These are phyloP conservation scores for Acipenser transmontanus DNA, from an alignment of 2,797 vertebrate species.

Conservation along the genomic window DNA sequence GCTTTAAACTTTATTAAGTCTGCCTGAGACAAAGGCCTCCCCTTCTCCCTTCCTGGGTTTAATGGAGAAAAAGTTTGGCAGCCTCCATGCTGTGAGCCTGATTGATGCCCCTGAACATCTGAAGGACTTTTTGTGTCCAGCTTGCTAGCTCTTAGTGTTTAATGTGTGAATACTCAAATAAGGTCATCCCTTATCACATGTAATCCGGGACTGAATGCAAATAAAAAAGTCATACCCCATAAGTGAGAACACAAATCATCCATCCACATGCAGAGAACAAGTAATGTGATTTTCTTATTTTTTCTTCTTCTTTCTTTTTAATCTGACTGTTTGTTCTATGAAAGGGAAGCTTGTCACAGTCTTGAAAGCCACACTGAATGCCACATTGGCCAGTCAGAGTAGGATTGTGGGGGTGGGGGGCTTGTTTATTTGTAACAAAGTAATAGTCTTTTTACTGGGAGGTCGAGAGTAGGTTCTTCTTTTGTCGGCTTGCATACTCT, in stretches of 20 bases:
- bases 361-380: slow-evolving; percentile 61
- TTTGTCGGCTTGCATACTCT: slow-evolving; percentile 27
- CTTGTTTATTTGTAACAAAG: slow-evolving; percentile 42
- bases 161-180: slow-evolving; percentile 66
- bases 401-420: slow-evolving; percentile 18
- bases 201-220: slow-evolving; percentile 60
- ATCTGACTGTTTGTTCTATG: slow-evolving; percentile 39
- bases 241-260: slow-evolving; percentile 60
- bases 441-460: slow-evolving; percentile 35
- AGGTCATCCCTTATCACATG: slow-evolving; percentile 69
- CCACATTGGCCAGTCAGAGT: slow-evolving; percentile 27
- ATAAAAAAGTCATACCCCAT: slow-evolving; percentile 55
- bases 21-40: slow-evolving; percentile 41
- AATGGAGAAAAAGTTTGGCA: slow-evolving; percentile 64
- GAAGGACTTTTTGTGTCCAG: slow-evolving; percentile 77
- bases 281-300: slow-evolving; percentile 36
- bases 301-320: slow-evolving; percentile 30
- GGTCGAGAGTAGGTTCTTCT: slow-evolving; percentile 24
- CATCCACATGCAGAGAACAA: slow-evolving; percentile 34
- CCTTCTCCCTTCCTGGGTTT: slow-evolving; percentile 41
- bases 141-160: slow-evolving; percentile 68
- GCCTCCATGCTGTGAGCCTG: slow-evolving; percentile 71
- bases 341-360: slow-evolving; percentile 45
- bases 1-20: slow-evolving; percentile 72
- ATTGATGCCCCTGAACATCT: slow-evolving; percentile 77